These are phyloP conservation scores for Eubasilissa splendida DNA, from an alignment of 2,888 invertebrate species.

Conservation along the genomic window DNA sequence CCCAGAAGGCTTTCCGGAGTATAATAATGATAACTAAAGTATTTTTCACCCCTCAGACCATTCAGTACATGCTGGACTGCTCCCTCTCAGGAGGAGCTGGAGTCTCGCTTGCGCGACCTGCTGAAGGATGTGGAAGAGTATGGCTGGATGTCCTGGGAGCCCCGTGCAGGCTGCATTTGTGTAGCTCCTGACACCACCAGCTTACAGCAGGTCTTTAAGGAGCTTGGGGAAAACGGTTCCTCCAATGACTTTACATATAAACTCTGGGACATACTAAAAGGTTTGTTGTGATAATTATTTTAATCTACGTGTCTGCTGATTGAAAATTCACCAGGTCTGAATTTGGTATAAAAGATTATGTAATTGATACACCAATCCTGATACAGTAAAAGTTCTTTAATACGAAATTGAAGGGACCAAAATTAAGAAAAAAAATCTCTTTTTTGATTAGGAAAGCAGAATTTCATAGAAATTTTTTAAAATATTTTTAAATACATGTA, in stretches of 20 bases:
- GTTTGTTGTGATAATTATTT: slow-evolving; percentile 59
- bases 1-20: too few relatives aligned
- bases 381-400: too few relatives aligned
- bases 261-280: slow-evolving; percentile 70
- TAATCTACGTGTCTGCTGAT: not conserved
- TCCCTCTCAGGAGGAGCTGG: slow-evolving; percentile 35
- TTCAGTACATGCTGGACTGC: not conserved
- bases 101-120: slow-evolving; percentile 63
- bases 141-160: slow-evolving; percentile 68
- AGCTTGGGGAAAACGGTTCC: slow-evolving; percentile 64
- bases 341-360: too few relatives aligned
- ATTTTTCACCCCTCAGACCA: not conserved
- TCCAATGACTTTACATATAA: slow-evolving; percentile 71
- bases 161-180: slow-evolving; percentile 67
- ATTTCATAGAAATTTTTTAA: too few relatives aligned
- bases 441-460: too few relatives aligned
- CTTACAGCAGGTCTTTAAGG: slow-evolving; percentile 64
- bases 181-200: slow-evolving; percentile 66
- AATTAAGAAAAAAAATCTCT: too few relatives aligned
- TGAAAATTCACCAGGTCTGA: not conserved
- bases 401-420: too few relatives aligned
- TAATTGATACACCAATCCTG: too few relatives aligned
- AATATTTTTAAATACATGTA: too few relatives aligned
- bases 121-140: slow-evolving; percentile 69
- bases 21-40: too few relatives aligned